These are phyloP conservation scores for Drosophila subsilvestris DNA, from an alignment of 2,888 invertebrate genomes.

Conservation along the genomic window DNA sequence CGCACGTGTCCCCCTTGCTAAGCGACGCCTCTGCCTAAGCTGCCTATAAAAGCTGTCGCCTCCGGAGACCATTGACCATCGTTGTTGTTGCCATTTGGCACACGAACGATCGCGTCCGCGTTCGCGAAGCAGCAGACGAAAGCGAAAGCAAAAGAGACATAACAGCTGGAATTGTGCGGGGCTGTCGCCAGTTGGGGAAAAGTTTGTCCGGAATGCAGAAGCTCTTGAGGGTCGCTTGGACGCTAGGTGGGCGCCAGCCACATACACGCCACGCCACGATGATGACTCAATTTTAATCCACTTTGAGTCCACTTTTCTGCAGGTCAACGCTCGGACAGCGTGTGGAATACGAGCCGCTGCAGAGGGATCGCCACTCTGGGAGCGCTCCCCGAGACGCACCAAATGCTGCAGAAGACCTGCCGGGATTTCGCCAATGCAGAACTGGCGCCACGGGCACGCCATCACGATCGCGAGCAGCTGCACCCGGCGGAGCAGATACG, in stretches of 20 bases:
- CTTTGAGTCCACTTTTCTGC: not conserved
- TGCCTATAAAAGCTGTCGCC: conserved; percentile 51
- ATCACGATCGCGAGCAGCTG: conserved; percentile 91
- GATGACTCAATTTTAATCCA: conserved; percentile 3
- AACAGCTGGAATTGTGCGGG: conserved; percentile 16
- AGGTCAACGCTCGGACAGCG: conserved; percentile 58
- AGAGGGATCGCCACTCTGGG: conserved; percentile 88
- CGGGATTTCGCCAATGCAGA: conserved; percentile 96
- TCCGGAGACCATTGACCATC: not conserved
- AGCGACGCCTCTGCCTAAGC: conserved; percentile 32
- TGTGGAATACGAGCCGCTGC: not conserved
- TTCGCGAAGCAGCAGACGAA: conserved; percentile 24
- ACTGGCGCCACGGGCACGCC: conserved; percentile 92
- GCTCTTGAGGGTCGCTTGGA: conserved; percentile 41
- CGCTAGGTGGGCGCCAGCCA: conserved; percentile 47
- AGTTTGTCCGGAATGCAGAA: conserved; percentile 49
- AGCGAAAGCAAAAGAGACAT: conserved; percentile 3
- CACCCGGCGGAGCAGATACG: conserved; percentile 93
- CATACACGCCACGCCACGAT: not conserved
- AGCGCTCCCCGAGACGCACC: conserved; percentile 93
- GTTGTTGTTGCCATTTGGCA: conserved; percentile 31
- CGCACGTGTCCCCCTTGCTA: not conserved
- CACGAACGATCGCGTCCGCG: conserved; percentile 24
- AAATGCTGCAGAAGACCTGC: conserved; percentile 94
- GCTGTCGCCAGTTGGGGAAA: conserved; percentile 21